Evolutionary conservation across 1,140 invertebrate species (phyloP), one percentile per base, ranked within the genome.

Genomic region (Drosophila sproati): DNA sequence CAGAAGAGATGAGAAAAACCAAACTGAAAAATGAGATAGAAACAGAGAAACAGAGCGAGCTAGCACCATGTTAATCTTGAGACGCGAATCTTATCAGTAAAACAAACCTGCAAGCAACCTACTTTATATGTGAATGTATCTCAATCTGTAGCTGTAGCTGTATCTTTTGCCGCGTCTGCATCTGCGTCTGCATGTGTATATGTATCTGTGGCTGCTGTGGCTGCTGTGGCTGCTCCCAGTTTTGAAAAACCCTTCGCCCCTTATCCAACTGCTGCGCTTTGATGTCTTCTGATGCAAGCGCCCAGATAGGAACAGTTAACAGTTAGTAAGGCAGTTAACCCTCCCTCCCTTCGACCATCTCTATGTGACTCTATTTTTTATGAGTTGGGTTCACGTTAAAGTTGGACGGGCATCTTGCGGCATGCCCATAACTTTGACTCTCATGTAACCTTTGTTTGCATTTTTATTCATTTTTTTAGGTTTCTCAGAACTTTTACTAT

Each of bases 21-120:
- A 32, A 35, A 41, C 20, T 39, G 52, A 55, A 54, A 71, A 47
- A 54, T n/a, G 31, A 8, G 43, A 51, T 57, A 43, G 67, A 74
- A 35, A 56, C 4, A 12, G 10, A 57, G 52, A 64, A 57, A 61
- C 12, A 73, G 47, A 39, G 29, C 4, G 31, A 62, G 68, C 34
- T 50, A 57, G 71, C 71, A 74, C 70, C 67, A 76, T 76, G 75
- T 83, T 86, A 86, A 85, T 85, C 82, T 85, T 60, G 61, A 66
- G 69, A 67, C 69, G 77, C 81, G 64, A 34, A 86, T 78, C 82
- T 86, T 86, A 86, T 86, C 82, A 77, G 72, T 48, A 78, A 86
- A 86, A 86, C 78, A 87, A 86, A 83, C 80, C 80, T 82, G 80
- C 80, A 79, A 66, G 80, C 80, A 86, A 87, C 82, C 82, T 75